Conservation (phyloP, 2,113 vertebrate species). For the Condylura cristata region DNA sequence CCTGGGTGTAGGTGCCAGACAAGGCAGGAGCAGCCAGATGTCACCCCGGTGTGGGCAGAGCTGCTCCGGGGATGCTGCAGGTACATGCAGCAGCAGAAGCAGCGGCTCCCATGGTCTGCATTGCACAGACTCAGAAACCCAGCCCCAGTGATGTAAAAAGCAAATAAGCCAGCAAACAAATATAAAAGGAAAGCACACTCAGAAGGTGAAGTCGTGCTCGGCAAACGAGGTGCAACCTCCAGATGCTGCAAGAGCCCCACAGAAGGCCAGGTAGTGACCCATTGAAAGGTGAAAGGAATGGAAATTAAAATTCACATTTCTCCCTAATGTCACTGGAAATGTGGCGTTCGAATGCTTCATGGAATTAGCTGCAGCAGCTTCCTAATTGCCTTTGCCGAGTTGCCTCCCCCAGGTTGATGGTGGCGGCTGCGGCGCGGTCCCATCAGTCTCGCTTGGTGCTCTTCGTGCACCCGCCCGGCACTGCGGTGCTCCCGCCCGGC, state of each 20-base stretch:
- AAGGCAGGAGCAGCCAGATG: neutral
- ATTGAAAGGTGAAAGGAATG: slow-evolving; percentile 20
- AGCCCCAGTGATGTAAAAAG: neutral
- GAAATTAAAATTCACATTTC: slow-evolving; percentile 63
- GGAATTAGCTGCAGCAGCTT: slow-evolving; percentile 73
- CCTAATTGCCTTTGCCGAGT: slow-evolving; percentile 73
- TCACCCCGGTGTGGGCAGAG: fast-evolving
- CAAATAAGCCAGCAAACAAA: neutral
- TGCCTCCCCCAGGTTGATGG: slow-evolving; percentile 74
- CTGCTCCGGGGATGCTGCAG: neutral
- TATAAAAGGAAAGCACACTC: neutral
- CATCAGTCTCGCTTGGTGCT: slow-evolving; percentile 80
- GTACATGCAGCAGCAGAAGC: neutral
- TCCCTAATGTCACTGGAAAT: slow-evolving; percentile 47
- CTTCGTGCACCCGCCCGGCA: slow-evolving; percentile 63
- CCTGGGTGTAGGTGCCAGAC: neutral
- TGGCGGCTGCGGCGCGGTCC: slow-evolving; percentile 50
- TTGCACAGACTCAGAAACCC: neutral
- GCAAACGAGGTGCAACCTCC: neutral
- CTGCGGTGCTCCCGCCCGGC: neutral
- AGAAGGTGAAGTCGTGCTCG: neutral
- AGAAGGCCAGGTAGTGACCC: slow-evolving; percentile 1
- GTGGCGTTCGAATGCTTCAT: neutral
- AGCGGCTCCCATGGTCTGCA: neutral
- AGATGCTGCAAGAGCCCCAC: neutral